Conservation (phyloP, 2,797 vertebrate genomes). For the Atherinosoma microstoma region DNA sequence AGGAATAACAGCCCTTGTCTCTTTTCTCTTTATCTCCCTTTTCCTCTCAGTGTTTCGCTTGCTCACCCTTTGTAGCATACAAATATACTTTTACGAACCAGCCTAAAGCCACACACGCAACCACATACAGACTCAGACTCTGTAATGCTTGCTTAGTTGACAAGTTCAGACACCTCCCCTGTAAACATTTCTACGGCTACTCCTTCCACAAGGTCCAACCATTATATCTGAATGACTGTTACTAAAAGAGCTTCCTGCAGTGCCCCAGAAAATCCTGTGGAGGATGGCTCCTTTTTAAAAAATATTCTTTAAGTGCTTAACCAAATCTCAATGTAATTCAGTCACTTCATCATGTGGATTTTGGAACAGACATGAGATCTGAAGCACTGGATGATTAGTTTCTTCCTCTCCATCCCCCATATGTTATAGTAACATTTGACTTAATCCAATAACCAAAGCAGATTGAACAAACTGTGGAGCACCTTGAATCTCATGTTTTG, state of each 20-base stretch:
- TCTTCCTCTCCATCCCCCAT: constrained; percentile 10
- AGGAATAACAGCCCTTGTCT: constrained; percentile 67
- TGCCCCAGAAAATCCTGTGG: constrained; percentile 30
- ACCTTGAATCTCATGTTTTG: constrained; percentile 42
- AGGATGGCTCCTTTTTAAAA: constrained; percentile 22
- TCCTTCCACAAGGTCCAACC: constrained; percentile 51
- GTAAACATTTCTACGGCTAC: constrained; percentile 67
- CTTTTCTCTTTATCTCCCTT: constrained; percentile 47
- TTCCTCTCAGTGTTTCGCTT: constrained; percentile 33
- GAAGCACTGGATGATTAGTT: constrained; percentile 31
- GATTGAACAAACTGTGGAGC: constrained; percentile 28
- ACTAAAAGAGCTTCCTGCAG: constrained; percentile 39
- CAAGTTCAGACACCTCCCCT: constrained; percentile 75
- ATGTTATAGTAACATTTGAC: constrained; percentile 33
- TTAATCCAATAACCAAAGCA: constrained; percentile 40
- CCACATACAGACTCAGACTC: constrained; percentile 46
- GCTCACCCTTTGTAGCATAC: constrained; percentile 33
- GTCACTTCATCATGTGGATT: constrained; percentile 12
- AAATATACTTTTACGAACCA: constrained; percentile 30
- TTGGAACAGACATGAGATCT: constrained; percentile 27
- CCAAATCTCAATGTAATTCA: constrained; percentile 10
- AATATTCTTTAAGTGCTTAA: constrained; percentile 32
- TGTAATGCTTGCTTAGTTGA: constrained; percentile 59
- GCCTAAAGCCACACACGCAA: constrained; percentile 44
- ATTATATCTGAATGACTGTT: constrained; percentile 49